Conservation (phyloP, 1,140 invertebrate species). For the Prorops nasuta region DNA sequence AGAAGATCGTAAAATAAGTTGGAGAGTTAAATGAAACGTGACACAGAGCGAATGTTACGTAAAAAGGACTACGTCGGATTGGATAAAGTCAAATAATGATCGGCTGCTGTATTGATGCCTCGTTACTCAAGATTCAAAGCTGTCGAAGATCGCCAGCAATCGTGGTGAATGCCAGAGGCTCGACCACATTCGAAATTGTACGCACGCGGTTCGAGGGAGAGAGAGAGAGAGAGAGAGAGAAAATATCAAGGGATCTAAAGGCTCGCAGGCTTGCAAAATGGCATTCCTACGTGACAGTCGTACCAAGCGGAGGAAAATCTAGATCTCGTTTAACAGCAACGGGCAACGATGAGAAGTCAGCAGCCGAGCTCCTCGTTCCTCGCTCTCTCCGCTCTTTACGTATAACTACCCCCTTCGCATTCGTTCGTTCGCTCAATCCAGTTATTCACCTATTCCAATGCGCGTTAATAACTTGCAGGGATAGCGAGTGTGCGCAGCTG, state of each 20-base stretch:
- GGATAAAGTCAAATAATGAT: too few relatives aligned
- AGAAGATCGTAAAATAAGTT: too few relatives aligned
- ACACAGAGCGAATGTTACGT: too few relatives aligned
- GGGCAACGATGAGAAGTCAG: slow-evolving; percentile 25
- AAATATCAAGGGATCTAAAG: not conserved
- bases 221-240: too few relatives aligned
- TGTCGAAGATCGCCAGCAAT: too few relatives aligned
- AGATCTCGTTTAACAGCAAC: slow-evolving; percentile 26
- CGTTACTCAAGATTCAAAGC: too few relatives aligned
- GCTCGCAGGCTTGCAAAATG: slow-evolving; percentile 14
- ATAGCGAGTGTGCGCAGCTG: slow-evolving; percentile 19
- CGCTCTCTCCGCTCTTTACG: not conserved
- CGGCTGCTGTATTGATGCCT: too few relatives aligned
- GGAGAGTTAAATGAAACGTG: too few relatives aligned
- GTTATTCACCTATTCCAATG: not conserved
- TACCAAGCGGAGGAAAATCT: slow-evolving; percentile 24
- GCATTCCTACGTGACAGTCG: slow-evolving; percentile 27
- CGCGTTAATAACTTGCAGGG: slow-evolving; percentile 26
- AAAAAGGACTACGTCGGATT: too few relatives aligned
- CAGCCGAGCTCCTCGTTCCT: slow-evolving; percentile 15
- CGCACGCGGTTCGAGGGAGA: too few relatives aligned
- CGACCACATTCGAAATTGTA: too few relatives aligned
- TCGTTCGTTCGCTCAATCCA: not conserved
- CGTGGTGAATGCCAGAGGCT: too few relatives aligned
- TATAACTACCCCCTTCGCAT: not conserved